These are phyloP conservation scores for Pammene aurita DNA, from an alignment of 2,888 invertebrate species.

Conservation along the genomic window DNA sequence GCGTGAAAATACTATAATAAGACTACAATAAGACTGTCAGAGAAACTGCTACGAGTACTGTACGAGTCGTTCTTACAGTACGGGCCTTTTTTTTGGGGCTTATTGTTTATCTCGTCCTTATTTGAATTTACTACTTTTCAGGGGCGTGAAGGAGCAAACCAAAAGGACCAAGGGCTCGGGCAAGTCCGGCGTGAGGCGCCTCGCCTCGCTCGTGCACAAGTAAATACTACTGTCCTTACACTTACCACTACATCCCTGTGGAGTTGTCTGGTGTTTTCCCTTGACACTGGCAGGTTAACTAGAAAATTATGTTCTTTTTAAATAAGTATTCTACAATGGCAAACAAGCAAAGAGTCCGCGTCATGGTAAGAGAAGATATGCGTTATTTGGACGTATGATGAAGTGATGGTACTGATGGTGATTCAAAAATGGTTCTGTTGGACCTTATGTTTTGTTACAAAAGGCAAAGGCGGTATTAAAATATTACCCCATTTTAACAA, in stretches of 20 bases:
- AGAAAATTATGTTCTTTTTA: neutral
- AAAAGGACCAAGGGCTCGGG: constrained; percentile 76
- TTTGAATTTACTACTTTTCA: constrained; percentile 51
- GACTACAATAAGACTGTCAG: too few species aligned
- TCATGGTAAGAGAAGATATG: too few species aligned
- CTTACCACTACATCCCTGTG: neutral
- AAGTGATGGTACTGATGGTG: too few species aligned
- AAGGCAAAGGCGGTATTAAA: neutral
- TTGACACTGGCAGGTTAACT: neutral
- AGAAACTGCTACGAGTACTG: too few species aligned
- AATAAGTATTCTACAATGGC: too few species aligned
- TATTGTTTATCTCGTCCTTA: neutral
- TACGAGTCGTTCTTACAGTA: too few species aligned
- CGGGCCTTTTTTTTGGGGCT: too few species aligned
- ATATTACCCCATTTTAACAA: neutral
- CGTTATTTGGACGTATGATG: too few species aligned
- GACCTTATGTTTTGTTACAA: too few species aligned
- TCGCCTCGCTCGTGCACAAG: constrained; percentile 77
- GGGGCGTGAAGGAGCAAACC: constrained; percentile 78
- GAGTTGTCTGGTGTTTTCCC: neutral
- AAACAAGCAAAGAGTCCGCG: too few species aligned
- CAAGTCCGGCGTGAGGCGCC: constrained; percentile 72
- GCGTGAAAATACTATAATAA: too few species aligned
- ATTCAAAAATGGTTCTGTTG: neutral
- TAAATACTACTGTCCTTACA: constrained; percentile 48